Conservation (phyloP, 2,797 vertebrate genomes). For the Betta splendens region DNA sequence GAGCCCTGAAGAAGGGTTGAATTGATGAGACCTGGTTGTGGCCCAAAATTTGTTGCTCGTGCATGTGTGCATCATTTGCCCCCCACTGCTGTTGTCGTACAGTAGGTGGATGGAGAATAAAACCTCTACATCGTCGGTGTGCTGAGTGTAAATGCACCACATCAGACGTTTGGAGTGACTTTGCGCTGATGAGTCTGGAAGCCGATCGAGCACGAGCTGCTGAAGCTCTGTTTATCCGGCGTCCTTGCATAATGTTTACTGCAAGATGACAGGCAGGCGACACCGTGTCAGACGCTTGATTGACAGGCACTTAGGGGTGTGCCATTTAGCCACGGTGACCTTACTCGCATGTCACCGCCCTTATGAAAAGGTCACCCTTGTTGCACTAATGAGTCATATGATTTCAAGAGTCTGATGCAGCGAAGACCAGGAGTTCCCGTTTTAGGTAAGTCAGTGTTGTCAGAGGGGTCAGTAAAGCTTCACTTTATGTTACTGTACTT, state of each 20-base stretch:
- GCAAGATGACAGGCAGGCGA: conserved; percentile 67
- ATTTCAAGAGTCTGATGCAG: conserved; percentile 56
- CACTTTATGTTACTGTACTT: too few relatives aligned
- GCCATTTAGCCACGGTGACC: conserved; percentile 79
- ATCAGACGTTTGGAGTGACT: conserved; percentile 30
- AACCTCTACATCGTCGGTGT: conserved; percentile 26
- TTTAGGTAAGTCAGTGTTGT: conserved; percentile 8
- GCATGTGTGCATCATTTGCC: conserved; percentile 40
- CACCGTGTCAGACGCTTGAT: conserved; percentile 65
- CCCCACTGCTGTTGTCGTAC: conserved; percentile 50
- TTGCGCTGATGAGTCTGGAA: conserved; percentile 25
- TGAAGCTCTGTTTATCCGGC: conserved; percentile 57
- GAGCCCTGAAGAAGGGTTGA: conserved; percentile 65
- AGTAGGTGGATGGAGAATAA: conserved; percentile 57
- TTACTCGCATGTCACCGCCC: conserved; percentile 77
- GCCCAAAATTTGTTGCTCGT: conserved; percentile 63
- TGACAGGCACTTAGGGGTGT: conserved; percentile 79
- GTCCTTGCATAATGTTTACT: conserved; percentile 66
- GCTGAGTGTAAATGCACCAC: conserved; percentile 29
- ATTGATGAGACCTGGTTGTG: conserved; percentile 67
- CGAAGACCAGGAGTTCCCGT: conserved; percentile 29
- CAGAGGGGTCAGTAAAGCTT: conserved; percentile 11
- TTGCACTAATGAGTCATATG: conserved; percentile 80
- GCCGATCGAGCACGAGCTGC: conserved; percentile 22
- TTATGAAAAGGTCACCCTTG: conserved; percentile 83